These are phyloP conservation scores for Nyctibius grandis DNA, from an alignment of 2,797 vertebrate species.

Conservation along the genomic window DNA sequence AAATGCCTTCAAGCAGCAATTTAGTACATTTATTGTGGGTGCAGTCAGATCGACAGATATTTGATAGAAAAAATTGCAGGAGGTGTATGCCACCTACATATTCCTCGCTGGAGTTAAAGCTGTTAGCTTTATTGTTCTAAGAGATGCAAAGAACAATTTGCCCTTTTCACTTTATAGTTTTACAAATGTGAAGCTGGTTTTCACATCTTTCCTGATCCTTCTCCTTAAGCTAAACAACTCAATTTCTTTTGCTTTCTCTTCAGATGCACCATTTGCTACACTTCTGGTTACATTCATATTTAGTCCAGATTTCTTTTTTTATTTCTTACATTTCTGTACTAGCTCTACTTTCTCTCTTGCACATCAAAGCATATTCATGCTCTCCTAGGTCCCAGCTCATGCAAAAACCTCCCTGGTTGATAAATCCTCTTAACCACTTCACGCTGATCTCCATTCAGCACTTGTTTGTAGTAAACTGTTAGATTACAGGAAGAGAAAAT, in stretches of 20 bases:
- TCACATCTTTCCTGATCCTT: neutral
- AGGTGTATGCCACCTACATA: neutral
- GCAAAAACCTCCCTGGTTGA: neutral
- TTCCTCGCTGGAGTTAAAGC: neutral
- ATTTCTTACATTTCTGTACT: neutral
- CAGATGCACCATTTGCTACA: neutral
- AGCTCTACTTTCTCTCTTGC: neutral
- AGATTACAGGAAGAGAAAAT: neutral
- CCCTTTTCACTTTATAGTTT: neutral
- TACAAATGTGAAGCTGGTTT: neutral
- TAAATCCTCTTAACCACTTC: neutral
- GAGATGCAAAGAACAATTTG: neutral
- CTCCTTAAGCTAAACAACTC: neutral
- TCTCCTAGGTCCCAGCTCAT: neutral
- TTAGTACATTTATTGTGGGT: neutral
- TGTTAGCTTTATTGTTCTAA: neutral
- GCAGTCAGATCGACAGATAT: neutral
- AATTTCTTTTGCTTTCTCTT: neutral
- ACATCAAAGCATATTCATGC: neutral
- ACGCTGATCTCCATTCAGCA: neutral
- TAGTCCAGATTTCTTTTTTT: neutral
- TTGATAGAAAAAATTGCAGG: neutral
- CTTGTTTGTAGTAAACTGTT: neutral
- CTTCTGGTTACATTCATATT: neutral
- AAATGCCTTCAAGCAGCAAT: neutral